Evolutionary conservation across 92 coral and sea anemone species (phyloP), one percentile per base, ranked within the genome.

Genomic region (Zoanthus sansibaricus): DNA sequence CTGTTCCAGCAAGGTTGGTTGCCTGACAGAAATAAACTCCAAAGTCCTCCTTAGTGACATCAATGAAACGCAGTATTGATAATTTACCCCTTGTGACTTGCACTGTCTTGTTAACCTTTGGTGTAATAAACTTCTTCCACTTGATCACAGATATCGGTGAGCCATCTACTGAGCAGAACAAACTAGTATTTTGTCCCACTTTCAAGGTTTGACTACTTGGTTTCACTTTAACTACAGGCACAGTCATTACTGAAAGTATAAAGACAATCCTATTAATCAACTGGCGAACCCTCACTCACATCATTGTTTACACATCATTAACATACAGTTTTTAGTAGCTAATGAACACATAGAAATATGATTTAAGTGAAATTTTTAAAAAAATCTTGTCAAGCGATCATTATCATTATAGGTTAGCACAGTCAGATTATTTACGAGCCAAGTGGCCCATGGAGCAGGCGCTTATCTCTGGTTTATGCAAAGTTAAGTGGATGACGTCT

Each of bases 1-100:
- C 72, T 10, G 72, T 79, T 33, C 84, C 84, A 17, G 84, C 84
- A 37, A 46, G 33, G 71, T 79, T 79, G n/a, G 42, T 79, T 5
- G 73, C 84, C 54, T 61, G 54, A 32, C 84, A 79, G 13, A 79
- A 6, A n/a, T 79, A 79, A 61, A 17, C 48, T 61, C 84, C 84
- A 59, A 79, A 79, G 10, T 79, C 73, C n/a, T 79, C 32, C 42
- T 79, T 42, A 6, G 71, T 45, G 16, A 79, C 42, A 79, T 69
- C 58, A 62, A 79, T 62, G n/a, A 79, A 17, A 64, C 44, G 37
- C 84, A 79, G 48, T 56, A 33, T 72, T 3, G 84, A 79, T 59
- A 37, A 37, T 45, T 64, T 79, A 20, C 84, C 52, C 32, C 5
- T 62, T 55, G 61, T 68, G 12, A 66, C 73, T 79, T 62, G 61